Percentiles rank a stretch among this genome's conserved stretches.
Evolutionary conservation across 2,888 invertebrate species (phyloP).

Genomic region (Thera britannica): DNA sequence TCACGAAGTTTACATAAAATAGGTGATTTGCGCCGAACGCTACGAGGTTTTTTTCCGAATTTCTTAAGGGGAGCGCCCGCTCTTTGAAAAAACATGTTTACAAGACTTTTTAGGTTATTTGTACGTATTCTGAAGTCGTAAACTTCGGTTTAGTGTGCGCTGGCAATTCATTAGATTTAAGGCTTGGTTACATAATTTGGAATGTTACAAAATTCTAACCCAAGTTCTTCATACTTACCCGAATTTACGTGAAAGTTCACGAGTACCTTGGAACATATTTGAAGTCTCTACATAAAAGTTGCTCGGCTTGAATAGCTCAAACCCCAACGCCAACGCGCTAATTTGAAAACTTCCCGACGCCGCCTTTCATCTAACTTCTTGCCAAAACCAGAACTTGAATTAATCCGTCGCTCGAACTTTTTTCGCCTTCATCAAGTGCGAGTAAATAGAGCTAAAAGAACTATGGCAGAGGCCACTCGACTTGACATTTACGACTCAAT

Average conservation of each 20-base stretch:
- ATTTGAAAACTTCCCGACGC: slow-evolving; percentile 63
- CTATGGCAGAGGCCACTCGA: slow-evolving; percentile 74
- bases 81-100: slow-evolving; percentile 79
- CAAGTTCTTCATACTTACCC: neutral
- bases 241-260: neutral
- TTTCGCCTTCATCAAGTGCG: slow-evolving; percentile 60
- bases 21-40: slow-evolving; percentile 80
- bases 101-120: slow-evolving; percentile 65
- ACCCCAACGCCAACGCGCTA: slow-evolving; percentile 40
- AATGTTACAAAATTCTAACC: neutral
- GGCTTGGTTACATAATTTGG: slow-evolving; percentile 14
- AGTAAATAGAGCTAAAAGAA: slow-evolving; percentile 74
- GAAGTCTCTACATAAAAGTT: neutral
- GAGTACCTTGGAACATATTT: neutral
- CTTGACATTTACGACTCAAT: slow-evolving; percentile 84
- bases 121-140: slow-evolving; percentile 51
- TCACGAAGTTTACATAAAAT: slow-evolving; percentile 85
- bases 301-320: slow-evolving; percentile 4
- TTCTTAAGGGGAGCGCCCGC: slow-evolving; percentile 65
- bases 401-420: slow-evolving; percentile 60
- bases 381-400: slow-evolving; percentile 58
- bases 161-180: slow-evolving; percentile 56
- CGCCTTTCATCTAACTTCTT: slow-evolving; percentile 64
- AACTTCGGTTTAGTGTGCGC: slow-evolving; percentile 68
- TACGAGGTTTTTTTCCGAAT: slow-evolving; percentile 67